A percentile compares a stretch with the other conserved stretches of the same genome.
phyloP scores from a whole-genome alignment of 2,888 invertebrate genomes.

The Brachynemurus nebulosus region DNA sequence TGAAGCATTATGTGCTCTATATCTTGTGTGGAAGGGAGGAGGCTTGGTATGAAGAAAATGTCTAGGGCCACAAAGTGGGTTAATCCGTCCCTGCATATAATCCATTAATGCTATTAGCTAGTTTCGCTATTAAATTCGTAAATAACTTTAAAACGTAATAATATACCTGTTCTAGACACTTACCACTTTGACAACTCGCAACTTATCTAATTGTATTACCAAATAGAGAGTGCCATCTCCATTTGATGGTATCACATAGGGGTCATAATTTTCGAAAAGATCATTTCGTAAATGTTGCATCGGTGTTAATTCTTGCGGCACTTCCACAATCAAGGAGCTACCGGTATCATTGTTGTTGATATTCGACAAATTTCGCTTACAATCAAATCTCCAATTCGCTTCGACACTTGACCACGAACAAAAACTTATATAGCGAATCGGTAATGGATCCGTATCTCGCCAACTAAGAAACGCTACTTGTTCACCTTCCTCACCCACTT shows the following conservation, averaged over 20 bases:
- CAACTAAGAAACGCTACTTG: constrained; percentile 43
- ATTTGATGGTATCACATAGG: constrained; percentile 27
- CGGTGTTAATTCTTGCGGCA: constrained; percentile 20
- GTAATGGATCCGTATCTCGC: constrained; percentile 43
- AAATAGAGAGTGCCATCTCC: no score
- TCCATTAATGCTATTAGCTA: no score
- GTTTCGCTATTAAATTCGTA: no score
- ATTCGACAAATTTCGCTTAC: constrained; percentile 22
- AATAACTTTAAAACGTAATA: no score
- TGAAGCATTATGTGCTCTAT: no score
- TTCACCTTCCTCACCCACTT: constrained; percentile 48
- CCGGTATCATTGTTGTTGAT: not conserved
- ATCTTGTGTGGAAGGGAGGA: no score
- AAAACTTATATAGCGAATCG: constrained; percentile 51
- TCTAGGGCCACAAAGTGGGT: no score
- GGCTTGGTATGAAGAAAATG: no score
- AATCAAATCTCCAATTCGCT: constrained; percentile 56
- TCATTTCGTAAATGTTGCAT: constrained; percentile 38
- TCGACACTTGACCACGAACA: constrained; percentile 50
- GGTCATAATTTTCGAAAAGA: constrained; percentile 35
- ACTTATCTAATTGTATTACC: no score
- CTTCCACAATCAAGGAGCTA: not conserved
- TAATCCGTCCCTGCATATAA: no score
- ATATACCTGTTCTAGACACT: no score
- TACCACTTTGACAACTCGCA: no score